Conservation (phyloP, 1,140 invertebrate genomes). For the Melipona quadrifasciata region DNA sequence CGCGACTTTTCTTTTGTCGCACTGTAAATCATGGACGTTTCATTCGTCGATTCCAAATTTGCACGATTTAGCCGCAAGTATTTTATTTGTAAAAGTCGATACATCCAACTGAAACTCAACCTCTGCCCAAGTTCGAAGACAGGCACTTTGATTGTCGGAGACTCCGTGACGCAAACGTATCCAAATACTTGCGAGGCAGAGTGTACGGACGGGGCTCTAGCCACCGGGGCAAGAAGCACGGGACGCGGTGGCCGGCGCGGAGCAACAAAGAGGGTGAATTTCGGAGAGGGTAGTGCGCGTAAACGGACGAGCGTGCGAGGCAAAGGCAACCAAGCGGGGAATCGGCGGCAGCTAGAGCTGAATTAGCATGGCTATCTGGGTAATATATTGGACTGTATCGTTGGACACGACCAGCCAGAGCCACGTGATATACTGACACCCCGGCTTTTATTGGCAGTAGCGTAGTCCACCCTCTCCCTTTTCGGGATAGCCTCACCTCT, state of each 20-base stretch:
- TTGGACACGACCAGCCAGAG: constrained; percentile 67
- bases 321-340: constrained; percentile 58
- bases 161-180: not conserved
- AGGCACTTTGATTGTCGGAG: not conserved
- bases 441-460: constrained; percentile 70
- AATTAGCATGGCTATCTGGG: constrained; percentile 77
- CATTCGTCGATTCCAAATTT: too few relatives aligned
- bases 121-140: not conserved
- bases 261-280: not conserved
- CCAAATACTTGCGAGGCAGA: not conserved
- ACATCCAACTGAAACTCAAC: too few relatives aligned
- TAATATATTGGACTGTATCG: constrained; percentile 77
- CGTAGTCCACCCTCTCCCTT: constrained; percentile 48
- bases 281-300: not conserved
- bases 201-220: not conserved
- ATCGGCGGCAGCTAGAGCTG: constrained; percentile 65
- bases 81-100: too few relatives aligned
- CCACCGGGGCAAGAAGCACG: constrained; percentile 15
- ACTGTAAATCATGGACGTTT: too few relatives aligned
- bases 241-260: not conserved
- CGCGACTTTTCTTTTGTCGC: too few relatives aligned
- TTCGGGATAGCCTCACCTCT: constrained; percentile 34
- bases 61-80: too few relatives aligned
- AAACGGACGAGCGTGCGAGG: constrained; percentile 50
- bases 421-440: constrained; percentile 68